phyloP scores from a whole-genome alignment of 2,888 invertebrate genomes.

The Pollenia labialis region DNA sequence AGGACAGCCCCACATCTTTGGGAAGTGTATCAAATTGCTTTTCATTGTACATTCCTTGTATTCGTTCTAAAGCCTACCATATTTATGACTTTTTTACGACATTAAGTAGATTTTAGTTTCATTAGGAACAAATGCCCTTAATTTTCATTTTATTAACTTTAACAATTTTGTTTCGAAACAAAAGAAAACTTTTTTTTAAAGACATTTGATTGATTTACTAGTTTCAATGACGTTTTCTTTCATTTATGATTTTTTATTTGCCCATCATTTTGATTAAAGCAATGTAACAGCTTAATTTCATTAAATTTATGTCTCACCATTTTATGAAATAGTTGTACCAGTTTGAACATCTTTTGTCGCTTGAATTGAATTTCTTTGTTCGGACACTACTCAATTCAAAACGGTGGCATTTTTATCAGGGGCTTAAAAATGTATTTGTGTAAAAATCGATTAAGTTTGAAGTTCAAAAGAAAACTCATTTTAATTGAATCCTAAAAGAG shows the following conservation, averaged over 20 bases:
- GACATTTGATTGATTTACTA: constrained; percentile 71
- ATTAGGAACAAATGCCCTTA: constrained; percentile 49
- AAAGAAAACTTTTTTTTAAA: not conserved
- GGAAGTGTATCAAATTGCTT: constrained; percentile 70
- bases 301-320: constrained; percentile 14
- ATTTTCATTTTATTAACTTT: constrained; percentile 58
- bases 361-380: not conserved
- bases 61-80: constrained; percentile 58
- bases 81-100: constrained; percentile 64
- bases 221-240: constrained; percentile 39
- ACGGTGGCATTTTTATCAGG: not conserved
- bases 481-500: constrained; percentile 48
- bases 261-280: constrained; percentile 32
- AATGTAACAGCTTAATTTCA: constrained; percentile 54
- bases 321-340: not conserved
- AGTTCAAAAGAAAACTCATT: not conserved
- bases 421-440: constrained; percentile 21
- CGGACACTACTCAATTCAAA: not conserved
- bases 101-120: constrained; percentile 39
- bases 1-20: constrained; percentile 37
- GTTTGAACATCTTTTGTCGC: not conserved
- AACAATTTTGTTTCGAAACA: constrained; percentile 16
- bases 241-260: constrained; percentile 48
- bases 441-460: constrained; percentile 31
- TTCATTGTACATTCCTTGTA: constrained; percentile 16